Percentiles rank a stretch among this genome's conserved stretches.
phyloP scores from a whole-genome alignment of 2,113 vertebrate genomes.

The Tragelaphus strepsiceros region DNA sequence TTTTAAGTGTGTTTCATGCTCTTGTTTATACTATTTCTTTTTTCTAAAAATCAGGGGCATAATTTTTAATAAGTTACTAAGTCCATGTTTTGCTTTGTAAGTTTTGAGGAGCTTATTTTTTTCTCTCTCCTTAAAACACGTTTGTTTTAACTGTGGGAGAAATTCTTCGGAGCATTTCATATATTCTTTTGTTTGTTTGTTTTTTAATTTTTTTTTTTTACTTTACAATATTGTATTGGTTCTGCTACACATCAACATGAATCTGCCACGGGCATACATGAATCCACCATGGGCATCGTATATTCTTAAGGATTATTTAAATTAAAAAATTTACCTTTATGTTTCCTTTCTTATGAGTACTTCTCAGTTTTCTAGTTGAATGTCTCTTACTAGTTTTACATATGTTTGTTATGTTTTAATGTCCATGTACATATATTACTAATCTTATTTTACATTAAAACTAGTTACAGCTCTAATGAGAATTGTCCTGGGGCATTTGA shows the following conservation, averaged over 20 bases:
- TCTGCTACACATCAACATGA: no score
- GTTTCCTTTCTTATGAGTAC: background rate
- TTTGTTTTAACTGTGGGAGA: conserved; percentile 19
- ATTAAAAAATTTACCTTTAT: background rate
- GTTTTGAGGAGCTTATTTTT: background rate
- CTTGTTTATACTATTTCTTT: background rate
- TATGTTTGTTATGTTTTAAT: conserved; percentile 7
- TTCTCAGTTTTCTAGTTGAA: conserved; percentile 1
- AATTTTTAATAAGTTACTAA: conserved; percentile 36
- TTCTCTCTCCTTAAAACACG: background rate
- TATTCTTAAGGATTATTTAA: background rate
- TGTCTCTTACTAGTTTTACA: background rate
- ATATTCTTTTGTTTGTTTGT: background rate
- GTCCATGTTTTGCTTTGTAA: background rate
- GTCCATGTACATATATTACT: background rate
- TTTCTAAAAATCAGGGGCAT: background rate
- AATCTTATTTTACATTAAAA: conserved; percentile 43
- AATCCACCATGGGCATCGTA: no score
- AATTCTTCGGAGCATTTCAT: background rate
- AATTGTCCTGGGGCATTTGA: background rate
- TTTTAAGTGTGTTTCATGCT: background rate
- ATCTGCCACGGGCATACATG: no score
- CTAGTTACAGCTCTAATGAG: conserved; percentile 14
- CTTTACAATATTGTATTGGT: no score
- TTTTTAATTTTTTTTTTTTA: no score